phyloP scores from a whole-genome alignment of 2,797 vertebrate genomes.

The Danio kyathit region DNA sequence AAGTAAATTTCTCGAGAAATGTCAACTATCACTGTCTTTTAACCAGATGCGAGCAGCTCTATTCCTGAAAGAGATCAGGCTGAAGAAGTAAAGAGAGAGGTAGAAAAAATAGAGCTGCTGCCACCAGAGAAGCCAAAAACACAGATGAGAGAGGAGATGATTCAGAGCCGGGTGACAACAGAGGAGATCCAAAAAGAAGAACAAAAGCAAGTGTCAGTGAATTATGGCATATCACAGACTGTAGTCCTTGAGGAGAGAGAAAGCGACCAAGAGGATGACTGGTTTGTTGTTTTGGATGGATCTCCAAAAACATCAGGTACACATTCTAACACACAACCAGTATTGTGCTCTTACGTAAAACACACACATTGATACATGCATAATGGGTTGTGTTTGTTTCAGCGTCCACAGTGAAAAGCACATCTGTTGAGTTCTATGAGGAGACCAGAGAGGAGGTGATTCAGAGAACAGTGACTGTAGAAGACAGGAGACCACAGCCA shows the following conservation, averaged over 20 bases:
- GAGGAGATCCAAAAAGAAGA: conserved; percentile 19
- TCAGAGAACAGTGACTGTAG: conserved; percentile 1
- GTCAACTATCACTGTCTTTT: background rate
- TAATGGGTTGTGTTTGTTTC: conserved; percentile 30
- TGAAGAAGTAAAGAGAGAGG: conserved; percentile 8
- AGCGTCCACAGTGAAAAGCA: background rate
- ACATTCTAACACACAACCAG: background rate
- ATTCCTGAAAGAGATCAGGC: background rate
- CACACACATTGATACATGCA: background rate
- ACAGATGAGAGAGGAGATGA: background rate
- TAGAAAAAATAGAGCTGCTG: conserved; percentile 14
- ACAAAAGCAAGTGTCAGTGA: background rate
- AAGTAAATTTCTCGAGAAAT: background rate
- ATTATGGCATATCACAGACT: conserved; percentile 41
- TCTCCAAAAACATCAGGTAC: conserved; percentile 62
- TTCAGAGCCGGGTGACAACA: conserved; percentile 15
- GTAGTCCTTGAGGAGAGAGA: conserved; percentile 54
- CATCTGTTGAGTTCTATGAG: background rate
- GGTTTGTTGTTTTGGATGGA: conserved; percentile 68
- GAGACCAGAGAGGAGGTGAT: conserved; percentile 1
- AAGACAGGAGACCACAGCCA: conserved; percentile 42
- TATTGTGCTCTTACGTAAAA: background rate
- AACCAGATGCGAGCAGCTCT: background rate
- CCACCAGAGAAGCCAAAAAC: background rate
- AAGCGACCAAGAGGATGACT: conserved; percentile 67